phyloP scores from a whole-genome alignment of 2,888 invertebrate species.

The Acleris laterana region DNA sequence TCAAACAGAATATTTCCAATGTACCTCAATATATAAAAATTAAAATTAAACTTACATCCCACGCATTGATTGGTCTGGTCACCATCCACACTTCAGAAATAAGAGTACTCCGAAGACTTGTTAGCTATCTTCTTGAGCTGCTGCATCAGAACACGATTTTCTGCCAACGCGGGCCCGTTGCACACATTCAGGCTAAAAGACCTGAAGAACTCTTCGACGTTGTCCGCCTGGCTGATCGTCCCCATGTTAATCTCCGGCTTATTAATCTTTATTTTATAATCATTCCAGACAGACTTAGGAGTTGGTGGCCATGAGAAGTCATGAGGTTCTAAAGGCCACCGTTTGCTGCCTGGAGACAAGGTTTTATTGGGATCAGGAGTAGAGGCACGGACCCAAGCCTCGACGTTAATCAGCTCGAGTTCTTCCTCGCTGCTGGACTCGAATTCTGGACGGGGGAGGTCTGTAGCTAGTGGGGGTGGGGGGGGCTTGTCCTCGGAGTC shows the following conservation, averaged over 20 bases:
- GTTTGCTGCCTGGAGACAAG: constrained; percentile 35
- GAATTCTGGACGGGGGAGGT: not conserved
- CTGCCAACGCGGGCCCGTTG: not conserved
- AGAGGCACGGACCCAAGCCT: constrained; percentile 6
- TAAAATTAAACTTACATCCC: not conserved
- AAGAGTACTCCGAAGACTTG: not conserved
- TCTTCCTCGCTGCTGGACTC: constrained; percentile 4
- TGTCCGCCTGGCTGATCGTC: constrained; percentile 9
- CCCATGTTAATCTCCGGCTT: constrained; percentile 14
- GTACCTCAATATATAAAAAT: not conserved
- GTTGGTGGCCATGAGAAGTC: constrained; percentile 44
- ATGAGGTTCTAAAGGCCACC: too few species aligned
- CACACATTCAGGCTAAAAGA: constrained; percentile 37
- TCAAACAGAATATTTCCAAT: too few species aligned
- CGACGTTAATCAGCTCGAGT: constrained; percentile 5
- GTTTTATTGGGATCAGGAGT: constrained; percentile 16
- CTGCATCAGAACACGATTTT: constrained; percentile 7
- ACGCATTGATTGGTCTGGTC: not conserved
- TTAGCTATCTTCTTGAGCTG: not conserved
- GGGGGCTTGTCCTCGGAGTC: too few species aligned
- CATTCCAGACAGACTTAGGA: constrained; percentile 46
- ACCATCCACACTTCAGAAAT: not conserved
- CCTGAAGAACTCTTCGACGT: constrained; percentile 43
- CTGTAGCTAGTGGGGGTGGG: not conserved
- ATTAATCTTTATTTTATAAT: constrained; percentile 33